Percentiles rank a stretch among this genome's conserved stretches.
Evolutionary conservation across 2,113 vertebrate species (phyloP).

Genomic region (Amia ocellicauda): DNA sequence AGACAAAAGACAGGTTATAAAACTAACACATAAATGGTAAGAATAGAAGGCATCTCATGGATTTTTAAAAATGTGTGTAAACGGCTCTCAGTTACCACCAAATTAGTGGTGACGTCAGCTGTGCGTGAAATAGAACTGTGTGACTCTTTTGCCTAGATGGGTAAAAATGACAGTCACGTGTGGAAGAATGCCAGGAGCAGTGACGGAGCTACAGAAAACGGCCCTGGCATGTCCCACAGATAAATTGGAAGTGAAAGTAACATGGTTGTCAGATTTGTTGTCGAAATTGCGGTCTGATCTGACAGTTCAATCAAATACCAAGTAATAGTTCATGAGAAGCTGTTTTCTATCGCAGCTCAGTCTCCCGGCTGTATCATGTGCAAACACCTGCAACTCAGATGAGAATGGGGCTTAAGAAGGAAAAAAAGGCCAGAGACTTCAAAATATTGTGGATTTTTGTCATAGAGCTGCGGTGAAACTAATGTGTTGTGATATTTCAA

Average conservation of each 20-base stretch:
- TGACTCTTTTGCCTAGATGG: too few relatives aligned
- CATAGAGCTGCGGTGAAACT: conserved; percentile 5
- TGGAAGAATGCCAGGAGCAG: conserved; percentile 4
- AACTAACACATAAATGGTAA: too few relatives aligned
- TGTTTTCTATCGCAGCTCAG: conserved; percentile 21
- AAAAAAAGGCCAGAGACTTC: not conserved
- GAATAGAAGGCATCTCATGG: too few relatives aligned
- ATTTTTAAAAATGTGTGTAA: too few relatives aligned
- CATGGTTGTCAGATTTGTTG: conserved; percentile 28
- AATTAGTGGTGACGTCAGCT: too few relatives aligned
- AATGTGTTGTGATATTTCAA: conserved; percentile 1
- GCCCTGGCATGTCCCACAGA: conserved; percentile 1
- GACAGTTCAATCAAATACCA: conserved; percentile 32
- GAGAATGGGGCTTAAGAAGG: not conserved
- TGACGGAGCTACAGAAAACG: conserved; percentile 18
- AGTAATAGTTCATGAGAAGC: conserved; percentile 30
- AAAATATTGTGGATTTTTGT: conserved; percentile 6
- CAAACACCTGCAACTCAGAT: conserved; percentile 30
- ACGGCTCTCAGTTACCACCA: too few relatives aligned
- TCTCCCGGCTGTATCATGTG: conserved; percentile 23
- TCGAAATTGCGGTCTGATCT: conserved; percentile 22
- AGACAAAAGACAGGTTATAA: too few relatives aligned
- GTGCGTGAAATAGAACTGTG: too few relatives aligned
- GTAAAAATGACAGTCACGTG: too few relatives aligned
- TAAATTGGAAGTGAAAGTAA: conserved; percentile 27